Evolutionary conservation across 2,888 invertebrate genomes (phyloP).

Genomic region (Stictocephala bisonia): DNA sequence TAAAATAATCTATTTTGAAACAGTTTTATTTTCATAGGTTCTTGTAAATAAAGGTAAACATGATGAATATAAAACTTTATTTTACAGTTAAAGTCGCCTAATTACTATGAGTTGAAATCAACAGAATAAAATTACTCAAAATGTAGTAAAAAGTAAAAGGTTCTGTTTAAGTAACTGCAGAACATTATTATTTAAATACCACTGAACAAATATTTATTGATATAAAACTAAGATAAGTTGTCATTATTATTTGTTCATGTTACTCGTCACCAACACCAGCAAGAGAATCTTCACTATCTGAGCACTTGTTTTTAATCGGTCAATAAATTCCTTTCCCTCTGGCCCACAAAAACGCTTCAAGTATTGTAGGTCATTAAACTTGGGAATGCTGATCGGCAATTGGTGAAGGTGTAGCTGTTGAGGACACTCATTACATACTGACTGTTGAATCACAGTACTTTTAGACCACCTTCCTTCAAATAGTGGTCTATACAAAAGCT

Average conservation of each 20-base stretch:
- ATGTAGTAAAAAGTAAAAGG: no score
- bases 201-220: no score
- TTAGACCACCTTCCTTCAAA: neutral
- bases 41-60: no score
- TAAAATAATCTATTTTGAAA: no score
- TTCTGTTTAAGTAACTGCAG: no score
- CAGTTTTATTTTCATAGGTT: no score
- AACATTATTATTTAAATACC: no score
- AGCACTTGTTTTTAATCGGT: neutral
- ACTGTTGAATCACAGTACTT: neutral
- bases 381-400: neutral
- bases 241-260: neutral
- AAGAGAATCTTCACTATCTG: conserved; percentile 3
- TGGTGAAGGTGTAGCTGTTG: neutral
- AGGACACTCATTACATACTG: neutral
- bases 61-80: no score
- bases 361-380: conserved; percentile 11
- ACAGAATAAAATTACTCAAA: no score
- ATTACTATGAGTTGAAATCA: no score
- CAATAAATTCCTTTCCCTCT: conserved; percentile 2
- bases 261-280: conserved; percentile 15
- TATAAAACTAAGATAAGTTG: no score
- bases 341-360: conserved; percentile 17
- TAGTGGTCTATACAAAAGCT: neutral
- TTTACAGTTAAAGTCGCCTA: no score